Percentiles rank a stretch among this genome's conserved stretches.
phyloP scores from a whole-genome alignment of 2,113 vertebrate genomes.

The Limanda limanda region DNA sequence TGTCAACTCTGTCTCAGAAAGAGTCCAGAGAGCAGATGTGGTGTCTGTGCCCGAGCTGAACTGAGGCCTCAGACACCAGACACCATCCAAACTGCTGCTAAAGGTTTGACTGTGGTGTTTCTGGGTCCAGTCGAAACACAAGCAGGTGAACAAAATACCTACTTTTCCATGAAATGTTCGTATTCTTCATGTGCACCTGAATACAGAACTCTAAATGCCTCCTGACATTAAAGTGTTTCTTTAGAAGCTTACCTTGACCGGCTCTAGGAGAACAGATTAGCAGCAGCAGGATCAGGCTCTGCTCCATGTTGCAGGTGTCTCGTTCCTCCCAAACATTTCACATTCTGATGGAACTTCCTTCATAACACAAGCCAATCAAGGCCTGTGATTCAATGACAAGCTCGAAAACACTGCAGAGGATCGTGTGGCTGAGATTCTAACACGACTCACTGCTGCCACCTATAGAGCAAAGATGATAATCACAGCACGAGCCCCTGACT shows the following conservation, averaged over 20 bases:
- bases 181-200: neutral
- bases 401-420: neutral
- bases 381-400: neutral
- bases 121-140: too few species aligned
- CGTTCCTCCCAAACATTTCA: neutral
- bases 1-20: too few species aligned
- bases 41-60: too few species aligned
- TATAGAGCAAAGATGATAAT: constrained; percentile 2
- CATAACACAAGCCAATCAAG: neutral
- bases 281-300: constrained; percentile 16
- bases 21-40: too few species aligned
- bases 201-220: neutral
- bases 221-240: neutral
- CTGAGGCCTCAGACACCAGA: too few species aligned
- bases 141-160: too few species aligned
- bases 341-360: neutral
- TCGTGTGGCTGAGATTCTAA: neutral
- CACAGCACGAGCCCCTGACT: neutral
- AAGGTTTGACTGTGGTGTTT: too few species aligned
- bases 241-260: constrained; percentile 13
- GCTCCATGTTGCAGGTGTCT: neutral
- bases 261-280: neutral
- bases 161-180: too few species aligned
- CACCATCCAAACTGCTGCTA: too few species aligned
- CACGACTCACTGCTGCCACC: constrained; percentile 47